Conservation (phyloP, 2,113 vertebrate genomes). For the Nothobranchius kuhntae region DNA sequence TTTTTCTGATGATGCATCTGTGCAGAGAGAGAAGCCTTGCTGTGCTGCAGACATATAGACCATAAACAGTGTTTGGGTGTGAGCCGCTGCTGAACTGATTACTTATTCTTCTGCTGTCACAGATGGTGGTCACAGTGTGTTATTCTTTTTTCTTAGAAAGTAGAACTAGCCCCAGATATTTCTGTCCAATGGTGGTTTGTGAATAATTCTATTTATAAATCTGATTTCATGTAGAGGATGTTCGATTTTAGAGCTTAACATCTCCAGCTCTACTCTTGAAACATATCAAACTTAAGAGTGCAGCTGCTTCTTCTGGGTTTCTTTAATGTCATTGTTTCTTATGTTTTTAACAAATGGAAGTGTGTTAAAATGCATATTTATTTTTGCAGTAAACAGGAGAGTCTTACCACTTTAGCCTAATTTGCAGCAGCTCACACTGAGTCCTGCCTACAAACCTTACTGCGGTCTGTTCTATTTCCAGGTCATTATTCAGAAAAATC, state of each 20-base stretch:
- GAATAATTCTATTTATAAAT: slow-evolving; percentile 40
- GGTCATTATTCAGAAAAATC: slow-evolving; percentile 38
- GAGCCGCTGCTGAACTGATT: slow-evolving; percentile 49
- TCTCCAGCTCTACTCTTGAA: too few species aligned
- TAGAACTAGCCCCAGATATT: slow-evolving; percentile 53
- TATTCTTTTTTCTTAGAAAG: slow-evolving; percentile 32
- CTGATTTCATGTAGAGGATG: slow-evolving; percentile 26
- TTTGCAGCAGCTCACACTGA: slow-evolving; percentile 7
- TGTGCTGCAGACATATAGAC: slow-evolving; percentile 25
- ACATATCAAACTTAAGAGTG: too few species aligned
- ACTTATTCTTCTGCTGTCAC: slow-evolving; percentile 41
- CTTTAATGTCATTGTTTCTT: not conserved
- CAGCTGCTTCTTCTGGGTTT: not conserved
- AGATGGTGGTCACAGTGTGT: slow-evolving; percentile 45
- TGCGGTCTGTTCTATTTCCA: slow-evolving; percentile 22
- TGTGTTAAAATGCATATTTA: too few species aligned
- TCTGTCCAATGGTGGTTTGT: slow-evolving; percentile 9
- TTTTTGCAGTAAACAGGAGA: too few species aligned
- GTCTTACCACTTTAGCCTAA: too few species aligned
- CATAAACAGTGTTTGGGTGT: slow-evolving; percentile 1
- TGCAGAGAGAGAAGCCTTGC: not conserved
- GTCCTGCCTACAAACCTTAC: slow-evolving; percentile 27
- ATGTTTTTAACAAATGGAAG: too few species aligned
- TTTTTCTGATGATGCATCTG: not conserved
- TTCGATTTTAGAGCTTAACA: slow-evolving; percentile 1